These are phyloP conservation scores for Amblyopsis rosae DNA, from an alignment of 2,113 vertebrate genomes.

Conservation along the genomic window DNA sequence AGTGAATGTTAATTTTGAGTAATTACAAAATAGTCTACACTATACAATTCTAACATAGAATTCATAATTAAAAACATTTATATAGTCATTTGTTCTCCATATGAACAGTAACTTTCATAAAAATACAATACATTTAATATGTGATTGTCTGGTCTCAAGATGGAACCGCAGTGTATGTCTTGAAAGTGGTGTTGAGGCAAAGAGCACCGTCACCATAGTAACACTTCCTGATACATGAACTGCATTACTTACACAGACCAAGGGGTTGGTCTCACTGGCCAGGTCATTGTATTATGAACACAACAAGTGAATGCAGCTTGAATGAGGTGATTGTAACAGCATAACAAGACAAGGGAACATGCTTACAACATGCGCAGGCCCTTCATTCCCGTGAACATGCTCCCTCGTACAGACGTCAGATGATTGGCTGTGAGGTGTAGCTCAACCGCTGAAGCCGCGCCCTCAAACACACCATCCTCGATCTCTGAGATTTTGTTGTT, in stretches of 20 bases:
- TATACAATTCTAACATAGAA: neutral
- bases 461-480: conserved; percentile 90
- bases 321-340: neutral
- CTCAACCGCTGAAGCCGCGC: conserved; percentile 83
- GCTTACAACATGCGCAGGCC: conserved; percentile 94
- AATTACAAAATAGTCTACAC: neutral
- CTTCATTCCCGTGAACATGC: conserved; percentile 92
- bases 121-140: too few species aligned
- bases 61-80: too few species aligned
- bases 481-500: conserved; percentile 97
- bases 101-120: too few species aligned
- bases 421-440: conserved; percentile 91
- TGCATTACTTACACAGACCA: too few species aligned
- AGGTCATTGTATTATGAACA: too few species aligned
- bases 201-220: neutral
- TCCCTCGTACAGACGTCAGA: conserved; percentile 87
- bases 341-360: neutral
- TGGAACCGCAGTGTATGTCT: too few species aligned
- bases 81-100: too few species aligned
- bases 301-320: too few species aligned
- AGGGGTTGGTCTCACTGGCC: too few species aligned
- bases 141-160: too few species aligned
- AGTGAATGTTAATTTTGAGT: neutral
- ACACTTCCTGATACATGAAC: neutral
- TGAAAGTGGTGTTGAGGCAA: too few species aligned